A percentile compares a stretch with the other conserved stretches of the same genome.
Evolutionary conservation across 2,113 vertebrate genomes (phyloP).

Genomic region (Neolamprologus hecqui): DNA sequence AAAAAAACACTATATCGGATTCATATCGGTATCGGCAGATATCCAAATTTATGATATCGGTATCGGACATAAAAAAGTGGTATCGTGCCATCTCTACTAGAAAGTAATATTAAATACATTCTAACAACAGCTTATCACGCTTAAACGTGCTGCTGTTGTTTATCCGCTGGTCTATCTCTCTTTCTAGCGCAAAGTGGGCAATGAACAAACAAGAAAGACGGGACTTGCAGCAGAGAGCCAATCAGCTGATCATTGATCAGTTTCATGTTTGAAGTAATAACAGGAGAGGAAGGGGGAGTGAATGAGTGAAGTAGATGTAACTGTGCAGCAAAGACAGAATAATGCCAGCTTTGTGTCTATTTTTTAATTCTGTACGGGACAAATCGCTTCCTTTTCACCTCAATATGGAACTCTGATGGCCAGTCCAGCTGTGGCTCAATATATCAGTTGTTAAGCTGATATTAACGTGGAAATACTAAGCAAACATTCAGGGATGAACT

Average conservation of each 20-base stretch:
- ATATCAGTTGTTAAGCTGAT: not conserved
- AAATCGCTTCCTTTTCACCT: not conserved
- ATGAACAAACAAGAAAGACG: no score
- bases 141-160: no score
- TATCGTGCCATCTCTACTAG: no score
- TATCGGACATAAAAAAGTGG: no score
- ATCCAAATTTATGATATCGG: no score
- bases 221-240: rapidly evolving
- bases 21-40: no score
- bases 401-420: not conserved
- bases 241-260: not conserved
- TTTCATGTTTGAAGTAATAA: not conserved
- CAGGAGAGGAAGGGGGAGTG: not conserved
- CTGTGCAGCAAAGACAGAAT: not conserved
- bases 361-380: not conserved
- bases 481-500: not conserved
- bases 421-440: not conserved
- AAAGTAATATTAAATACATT: no score
- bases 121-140: rapidly evolving
- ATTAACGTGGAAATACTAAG: not conserved
- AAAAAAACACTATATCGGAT: no score
- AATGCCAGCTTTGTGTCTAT: rapidly evolving
- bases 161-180: no score
- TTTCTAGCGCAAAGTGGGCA: rapidly evolving
- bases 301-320: not conserved